These are phyloP conservation scores for Hypercompe scribonia DNA, from an alignment of 2,888 invertebrate genomes.

Conservation along the genomic window DNA sequence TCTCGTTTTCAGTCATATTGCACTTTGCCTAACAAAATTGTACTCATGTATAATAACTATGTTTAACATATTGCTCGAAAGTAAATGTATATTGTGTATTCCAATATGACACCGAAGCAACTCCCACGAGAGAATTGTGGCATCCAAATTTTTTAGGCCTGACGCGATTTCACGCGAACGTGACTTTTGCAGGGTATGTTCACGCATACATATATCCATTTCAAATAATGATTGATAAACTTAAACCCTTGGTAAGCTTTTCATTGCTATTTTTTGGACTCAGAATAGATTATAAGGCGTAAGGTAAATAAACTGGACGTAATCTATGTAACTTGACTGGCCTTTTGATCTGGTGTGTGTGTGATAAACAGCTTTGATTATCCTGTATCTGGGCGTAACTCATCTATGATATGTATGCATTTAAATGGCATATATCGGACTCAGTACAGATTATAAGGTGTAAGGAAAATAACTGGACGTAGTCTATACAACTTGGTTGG, in stretches of 20 bases:
- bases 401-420: no score
- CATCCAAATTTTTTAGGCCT: slow-evolving; percentile 9
- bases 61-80: background rate
- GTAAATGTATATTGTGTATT: background rate
- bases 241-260: background rate
- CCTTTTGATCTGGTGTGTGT: no score
- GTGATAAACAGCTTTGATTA: no score
- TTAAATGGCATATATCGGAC: no score
- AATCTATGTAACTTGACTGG: no score
- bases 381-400: no score
- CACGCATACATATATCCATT: slow-evolving; percentile 9
- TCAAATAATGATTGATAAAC: slow-evolving; percentile 12
- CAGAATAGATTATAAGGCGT: background rate
- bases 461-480: no score
- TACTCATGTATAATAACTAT: background rate
- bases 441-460: no score
- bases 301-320: background rate
- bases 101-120: background rate
- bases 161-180: slow-evolving; percentile 13
- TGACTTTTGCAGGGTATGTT: slow-evolving; percentile 16
- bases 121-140: background rate
- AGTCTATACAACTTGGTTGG: no score
- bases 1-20: no score
- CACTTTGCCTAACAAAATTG: no score
- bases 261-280: background rate